phyloP scores from a whole-genome alignment of 2,113 vertebrate species.

The Dipodomys stephensi region DNA sequence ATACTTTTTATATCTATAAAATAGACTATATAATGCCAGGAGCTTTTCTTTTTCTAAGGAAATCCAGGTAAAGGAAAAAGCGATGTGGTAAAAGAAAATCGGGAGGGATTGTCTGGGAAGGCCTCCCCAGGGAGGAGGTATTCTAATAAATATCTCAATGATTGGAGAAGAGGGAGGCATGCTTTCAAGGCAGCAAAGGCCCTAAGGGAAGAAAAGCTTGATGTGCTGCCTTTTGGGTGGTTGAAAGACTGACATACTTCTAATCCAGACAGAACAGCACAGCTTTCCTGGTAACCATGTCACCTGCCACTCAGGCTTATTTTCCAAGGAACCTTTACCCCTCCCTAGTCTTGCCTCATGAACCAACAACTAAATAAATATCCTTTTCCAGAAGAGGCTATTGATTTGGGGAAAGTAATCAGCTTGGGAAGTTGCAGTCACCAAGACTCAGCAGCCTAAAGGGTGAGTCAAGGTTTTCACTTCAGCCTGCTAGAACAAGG shows the following conservation, averaged over 20 bases:
- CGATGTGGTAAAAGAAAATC: not conserved
- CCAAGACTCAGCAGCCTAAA: not conserved
- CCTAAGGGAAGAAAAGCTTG: not conserved
- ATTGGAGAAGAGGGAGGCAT: not conserved
- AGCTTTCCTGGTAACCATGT: not conserved
- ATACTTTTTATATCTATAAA: not conserved
- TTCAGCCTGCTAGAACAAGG: not conserved
- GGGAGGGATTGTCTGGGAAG: too few species aligned
- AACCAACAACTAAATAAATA: constrained; percentile 17
- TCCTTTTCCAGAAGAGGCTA: not conserved
- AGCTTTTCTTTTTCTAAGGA: not conserved
- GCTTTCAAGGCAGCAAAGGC: not conserved
- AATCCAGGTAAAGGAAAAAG: not conserved
- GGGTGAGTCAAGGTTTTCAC: not conserved
- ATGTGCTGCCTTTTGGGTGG: not conserved
- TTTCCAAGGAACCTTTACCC: not conserved
- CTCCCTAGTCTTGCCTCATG: not conserved
- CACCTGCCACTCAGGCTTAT: not conserved
- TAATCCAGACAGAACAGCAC: not conserved
- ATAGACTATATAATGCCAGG: not conserved
- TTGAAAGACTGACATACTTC: constrained; percentile 26
- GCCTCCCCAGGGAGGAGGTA: not conserved
- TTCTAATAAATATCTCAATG: not conserved
- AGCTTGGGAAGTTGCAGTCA: not conserved
- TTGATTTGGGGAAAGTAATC: not conserved